Evolutionary conservation across 2,797 vertebrate species (phyloP), one percentile per base, ranked within the genome.

Genomic region (Rhinoraja longicauda): DNA sequence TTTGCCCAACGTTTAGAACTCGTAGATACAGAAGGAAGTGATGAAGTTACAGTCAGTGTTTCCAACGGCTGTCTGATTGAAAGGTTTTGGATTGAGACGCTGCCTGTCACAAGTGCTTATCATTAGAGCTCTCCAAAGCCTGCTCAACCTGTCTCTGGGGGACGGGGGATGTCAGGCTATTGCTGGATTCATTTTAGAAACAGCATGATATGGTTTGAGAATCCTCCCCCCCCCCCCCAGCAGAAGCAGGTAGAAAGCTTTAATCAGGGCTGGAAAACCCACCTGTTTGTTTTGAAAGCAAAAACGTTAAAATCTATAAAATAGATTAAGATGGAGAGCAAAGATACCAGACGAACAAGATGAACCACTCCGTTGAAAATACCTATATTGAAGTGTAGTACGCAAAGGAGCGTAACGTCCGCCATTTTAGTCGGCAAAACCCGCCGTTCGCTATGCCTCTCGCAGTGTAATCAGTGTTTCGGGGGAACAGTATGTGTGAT

Each of bases 61-160:
- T 86, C 26, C 13, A n/a, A 29, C 17, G n/a, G n/a, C 21, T 67
- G 84, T 36, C 59, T 88, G 59, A 67, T 36, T 92, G 90, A 92
- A 92, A 92, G 24, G 39, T 29, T 45, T 75, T 75, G 90, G 39
- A 75, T 36, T 53, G 36, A 73, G 90, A 53, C 15, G 12, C 36
- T 29, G 24, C 70, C 39, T 92, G 90, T 92, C 70, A 73, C 67
- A 92, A 92, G 24, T 53, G 70, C 21, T 92, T 75, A 72, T 92
- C 90, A 73, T 92, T 92, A 75, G 70, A 92, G 67, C 13, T 67
- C 24, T 92, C 90, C 26, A 73, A 19, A 73, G 90, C 64, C 75
- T 92, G 75, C 24, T 73, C 90, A 92, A 92, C 45, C 70, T 39
- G 62, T 91, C 88, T 72, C 88, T 53, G 12, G 70, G 75, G 90